Conservation (phyloP, 2,797 vertebrate genomes). For the Pelodytes ibericus region DNA sequence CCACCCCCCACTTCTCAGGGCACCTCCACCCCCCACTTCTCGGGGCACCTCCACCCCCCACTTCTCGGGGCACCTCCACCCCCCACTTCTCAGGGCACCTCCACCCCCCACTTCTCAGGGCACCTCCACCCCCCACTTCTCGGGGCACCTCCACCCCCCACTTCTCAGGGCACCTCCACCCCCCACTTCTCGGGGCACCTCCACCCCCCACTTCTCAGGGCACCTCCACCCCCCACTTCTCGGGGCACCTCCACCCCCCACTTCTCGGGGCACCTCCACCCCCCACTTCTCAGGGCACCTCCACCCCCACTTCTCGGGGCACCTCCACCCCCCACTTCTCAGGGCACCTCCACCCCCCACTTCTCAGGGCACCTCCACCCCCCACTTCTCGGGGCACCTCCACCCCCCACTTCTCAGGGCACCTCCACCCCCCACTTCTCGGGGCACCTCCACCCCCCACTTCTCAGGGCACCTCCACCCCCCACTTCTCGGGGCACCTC, state of each 20-base stretch:
- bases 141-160: no score
- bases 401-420: no score
- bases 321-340: background rate
- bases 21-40: constrained; percentile 1
- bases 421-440: background rate
- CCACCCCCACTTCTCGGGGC: no score
- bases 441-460: no score
- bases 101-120: no score
- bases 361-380: constrained; percentile 11
- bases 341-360: no score
- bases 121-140: background rate
- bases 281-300: background rate
- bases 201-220: no score
- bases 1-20: background rate
- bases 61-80: constrained; percentile 7
- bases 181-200: background rate
- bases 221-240: background rate
- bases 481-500: background rate
- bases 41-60: background rate
- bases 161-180: constrained; percentile 11
- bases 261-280: constrained; percentile 11
- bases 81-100: background rate
- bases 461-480: constrained; percentile 11
- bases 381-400: background rate
- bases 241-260: no score